Conservation (phyloP, 2,113 vertebrate species). For the Prionailurus bengalensis region DNA sequence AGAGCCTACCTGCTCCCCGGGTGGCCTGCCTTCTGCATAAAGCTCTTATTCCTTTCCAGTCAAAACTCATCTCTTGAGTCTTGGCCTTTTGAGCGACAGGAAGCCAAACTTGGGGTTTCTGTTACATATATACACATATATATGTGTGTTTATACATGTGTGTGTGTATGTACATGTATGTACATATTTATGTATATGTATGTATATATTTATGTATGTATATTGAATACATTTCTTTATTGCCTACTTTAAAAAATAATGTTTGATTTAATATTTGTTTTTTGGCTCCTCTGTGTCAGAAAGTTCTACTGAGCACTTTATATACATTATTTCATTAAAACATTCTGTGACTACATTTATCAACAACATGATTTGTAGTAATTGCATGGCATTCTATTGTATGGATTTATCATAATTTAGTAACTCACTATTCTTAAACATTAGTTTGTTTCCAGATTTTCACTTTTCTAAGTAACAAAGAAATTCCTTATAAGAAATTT, state of each 20-base stretch:
- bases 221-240: not conserved
- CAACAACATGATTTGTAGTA: not conserved
- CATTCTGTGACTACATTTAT: not conserved
- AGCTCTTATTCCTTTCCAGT: not conserved
- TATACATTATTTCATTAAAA: conserved; percentile 12
- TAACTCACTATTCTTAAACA: not conserved
- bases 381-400: not conserved
- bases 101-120: not conserved
- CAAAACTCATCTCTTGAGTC: not conserved
- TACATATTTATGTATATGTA: not conserved
- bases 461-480: conserved; percentile 22
- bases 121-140: not conserved
- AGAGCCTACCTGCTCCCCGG: not conserved
- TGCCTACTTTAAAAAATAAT: conserved; percentile 14
- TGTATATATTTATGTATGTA: not conserved
- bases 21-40: not conserved
- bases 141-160: no score
- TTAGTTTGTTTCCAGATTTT: conserved; percentile 6
- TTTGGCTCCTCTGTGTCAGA: not conserved
- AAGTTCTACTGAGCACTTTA: not conserved
- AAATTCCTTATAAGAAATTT: conserved; percentile 14
- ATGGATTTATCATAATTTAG: conserved; percentile 21
- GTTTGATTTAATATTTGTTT: not conserved
- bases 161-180: not conserved
- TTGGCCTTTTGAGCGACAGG: not conserved